These are phyloP conservation scores for Apodemia zela DNA, from an alignment of 2,888 invertebrate genomes.

Conservation along the genomic window DNA sequence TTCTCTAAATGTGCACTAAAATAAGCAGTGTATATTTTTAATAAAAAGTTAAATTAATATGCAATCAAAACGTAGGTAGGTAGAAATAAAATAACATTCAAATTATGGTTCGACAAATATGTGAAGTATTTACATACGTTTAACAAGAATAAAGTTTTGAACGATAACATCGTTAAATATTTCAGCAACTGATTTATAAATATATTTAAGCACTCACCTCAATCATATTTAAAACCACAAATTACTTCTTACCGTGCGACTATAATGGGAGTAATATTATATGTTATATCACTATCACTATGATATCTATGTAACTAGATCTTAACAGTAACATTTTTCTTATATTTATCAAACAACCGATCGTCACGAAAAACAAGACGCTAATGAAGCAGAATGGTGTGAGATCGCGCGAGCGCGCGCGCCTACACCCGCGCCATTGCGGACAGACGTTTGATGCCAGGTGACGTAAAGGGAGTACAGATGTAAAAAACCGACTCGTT, in stretches of 20 bases:
- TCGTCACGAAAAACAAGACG: constrained; percentile 6
- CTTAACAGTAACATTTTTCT: no score
- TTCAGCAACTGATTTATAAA: neutral
- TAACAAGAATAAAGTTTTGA: neutral
- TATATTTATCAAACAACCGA: neutral
- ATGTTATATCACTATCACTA: neutral
- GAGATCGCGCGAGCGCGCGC: no score
- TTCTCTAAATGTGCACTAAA: neutral
- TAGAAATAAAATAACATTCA: neutral
- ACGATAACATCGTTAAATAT: neutral
- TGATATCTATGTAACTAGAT: neutral
- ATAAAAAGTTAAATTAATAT: neutral
- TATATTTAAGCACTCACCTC: neutral
- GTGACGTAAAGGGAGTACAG: neutral
- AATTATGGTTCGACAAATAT: no score
- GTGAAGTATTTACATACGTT: no score
- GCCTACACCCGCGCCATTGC: neutral
- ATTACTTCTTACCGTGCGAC: neutral
- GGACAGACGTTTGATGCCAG: neutral
- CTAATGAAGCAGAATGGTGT: neutral
- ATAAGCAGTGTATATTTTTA: neutral
- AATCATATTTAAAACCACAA: neutral
- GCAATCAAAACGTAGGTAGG: neutral
- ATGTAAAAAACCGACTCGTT: neutral
- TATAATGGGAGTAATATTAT: no score